phyloP scores from a whole-genome alignment of 2,113 vertebrate genomes.

The Camelus bactrianus region DNA sequence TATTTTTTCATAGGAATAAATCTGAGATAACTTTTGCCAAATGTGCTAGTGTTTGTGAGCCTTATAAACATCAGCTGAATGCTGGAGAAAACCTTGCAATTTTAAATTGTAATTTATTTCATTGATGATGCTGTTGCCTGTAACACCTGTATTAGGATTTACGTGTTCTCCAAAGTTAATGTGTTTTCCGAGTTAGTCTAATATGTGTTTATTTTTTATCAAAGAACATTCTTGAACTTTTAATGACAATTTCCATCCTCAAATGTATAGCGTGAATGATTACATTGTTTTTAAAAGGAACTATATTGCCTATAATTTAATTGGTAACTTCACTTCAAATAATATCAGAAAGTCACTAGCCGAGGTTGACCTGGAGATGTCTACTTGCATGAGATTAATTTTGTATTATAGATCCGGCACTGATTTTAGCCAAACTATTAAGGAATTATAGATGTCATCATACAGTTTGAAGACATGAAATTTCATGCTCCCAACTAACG shows the following conservation, averaged over 20 bases:
- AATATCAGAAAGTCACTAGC: neutral
- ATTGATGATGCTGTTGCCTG: neutral
- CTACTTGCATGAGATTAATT: neutral
- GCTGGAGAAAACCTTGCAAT: neutral
- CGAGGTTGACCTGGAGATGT: conserved; percentile 7
- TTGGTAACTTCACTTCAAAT: neutral
- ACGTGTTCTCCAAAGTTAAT: neutral
- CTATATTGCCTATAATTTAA: neutral
- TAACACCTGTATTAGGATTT: neutral
- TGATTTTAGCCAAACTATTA: neutral
- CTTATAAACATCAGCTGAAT: neutral
- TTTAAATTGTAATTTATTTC: neutral
- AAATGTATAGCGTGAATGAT: neutral
- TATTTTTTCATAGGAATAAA: neutral
- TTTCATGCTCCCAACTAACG: neutral
- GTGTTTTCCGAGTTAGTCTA: neutral
- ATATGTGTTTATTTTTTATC: neutral
- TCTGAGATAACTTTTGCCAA: neutral
- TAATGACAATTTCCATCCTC: neutral
- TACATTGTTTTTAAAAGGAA: neutral
- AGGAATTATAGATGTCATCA: conserved; percentile 28
- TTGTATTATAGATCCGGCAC: neutral
- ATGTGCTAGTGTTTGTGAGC: neutral
- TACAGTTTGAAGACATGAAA: neutral
- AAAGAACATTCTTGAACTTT: neutral